Evolutionary conservation across 2,797 vertebrate genomes (phyloP), one percentile per base, ranked within the genome.

Genomic region (Artibeus jamaicensis): DNA sequence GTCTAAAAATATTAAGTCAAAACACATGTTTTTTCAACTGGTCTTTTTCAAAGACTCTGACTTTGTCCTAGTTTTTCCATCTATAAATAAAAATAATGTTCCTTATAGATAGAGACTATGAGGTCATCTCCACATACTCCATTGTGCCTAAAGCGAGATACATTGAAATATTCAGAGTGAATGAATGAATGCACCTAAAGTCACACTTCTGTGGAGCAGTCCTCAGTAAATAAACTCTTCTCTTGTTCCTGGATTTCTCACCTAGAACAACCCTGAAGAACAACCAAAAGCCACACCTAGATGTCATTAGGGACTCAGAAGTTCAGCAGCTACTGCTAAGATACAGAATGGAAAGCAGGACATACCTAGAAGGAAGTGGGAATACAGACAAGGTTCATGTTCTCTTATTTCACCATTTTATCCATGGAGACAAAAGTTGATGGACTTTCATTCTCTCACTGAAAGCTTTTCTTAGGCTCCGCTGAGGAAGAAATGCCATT

Each of bases 321-420:
- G 24, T 12, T 76, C n/a, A 53, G 22, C 42, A 55, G 48, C 71
- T 74, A 87, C 57, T 46, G 55, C 39, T n/a, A 62, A 29, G 16
- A 46, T 24, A 29, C 24, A 37, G 29, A n/a, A 53, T 0, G 10
- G 59, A 89, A 85, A 92, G 37, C 37, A 53, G n/a, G 79, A 59
- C 95, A 26, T 77, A 99, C 99, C 99, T 99, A 99, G 18, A 50
- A 50, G 50, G 50, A 50, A 50, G 50, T 50, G 18, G 50, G 50
- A 50, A 50, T 50, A 50, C 99, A 99, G 94, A 99, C 98, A 0
- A 99, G 98, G 77, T 99, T 99, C 97, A 99, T 98, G 59, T 99
- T 99, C 99, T 89, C 99, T 89, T 99, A 98, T 44, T 99, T 99
- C 29, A 99, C 99, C 93, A 99, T 97, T 96, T 99, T 99, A 24